Evolutionary conservation across 2,888 invertebrate species (phyloP).

Genomic region (Nematopogon swammerdamellus): DNA sequence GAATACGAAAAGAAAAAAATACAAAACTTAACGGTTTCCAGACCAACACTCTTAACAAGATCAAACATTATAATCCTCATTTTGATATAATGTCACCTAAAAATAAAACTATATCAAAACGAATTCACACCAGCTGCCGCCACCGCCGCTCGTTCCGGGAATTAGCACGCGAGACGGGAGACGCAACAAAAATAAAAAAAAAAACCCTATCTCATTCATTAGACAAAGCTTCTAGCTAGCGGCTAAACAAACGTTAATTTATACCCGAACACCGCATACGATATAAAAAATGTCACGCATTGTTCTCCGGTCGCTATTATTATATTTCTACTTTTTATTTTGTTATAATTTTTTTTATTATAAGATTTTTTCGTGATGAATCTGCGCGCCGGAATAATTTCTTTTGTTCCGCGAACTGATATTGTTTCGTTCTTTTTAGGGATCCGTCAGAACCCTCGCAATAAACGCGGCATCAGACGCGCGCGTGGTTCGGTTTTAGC

Average conservation of each 20-base stretch:
- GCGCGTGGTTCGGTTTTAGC: neutral
- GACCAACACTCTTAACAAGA: too few species aligned
- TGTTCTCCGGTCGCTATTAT: slow-evolving; percentile 47
- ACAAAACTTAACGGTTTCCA: too few species aligned
- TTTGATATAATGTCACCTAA: slow-evolving; percentile 27
- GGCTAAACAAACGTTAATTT: slow-evolving; percentile 45
- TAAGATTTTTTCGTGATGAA: slow-evolving; percentile 49
- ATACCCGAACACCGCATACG: slow-evolving; percentile 27
- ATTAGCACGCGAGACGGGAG: slow-evolving; percentile 25
- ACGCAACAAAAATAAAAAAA: slow-evolving; percentile 19
- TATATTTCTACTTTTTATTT: slow-evolving; percentile 35
- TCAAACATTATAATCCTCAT: too few species aligned
- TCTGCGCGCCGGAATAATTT: slow-evolving; percentile 45
- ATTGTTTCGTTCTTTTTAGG: slow-evolving; percentile 37
- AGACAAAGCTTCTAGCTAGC: slow-evolving; percentile 16
- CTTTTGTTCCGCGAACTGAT: slow-evolving; percentile 49
- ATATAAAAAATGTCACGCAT: slow-evolving; percentile 25
- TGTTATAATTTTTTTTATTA: slow-evolving; percentile 50
- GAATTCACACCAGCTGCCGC: slow-evolving; percentile 45
- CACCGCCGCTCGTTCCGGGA: slow-evolving; percentile 12
- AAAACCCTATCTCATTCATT: slow-evolving; percentile 25
- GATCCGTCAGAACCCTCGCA: neutral
- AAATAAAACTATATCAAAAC: slow-evolving; percentile 39
- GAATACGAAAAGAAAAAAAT: too few species aligned
- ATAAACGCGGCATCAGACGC: neutral